phyloP scores from a whole-genome alignment of 1,140 invertebrate species.

The Gryon sp. region DNA sequence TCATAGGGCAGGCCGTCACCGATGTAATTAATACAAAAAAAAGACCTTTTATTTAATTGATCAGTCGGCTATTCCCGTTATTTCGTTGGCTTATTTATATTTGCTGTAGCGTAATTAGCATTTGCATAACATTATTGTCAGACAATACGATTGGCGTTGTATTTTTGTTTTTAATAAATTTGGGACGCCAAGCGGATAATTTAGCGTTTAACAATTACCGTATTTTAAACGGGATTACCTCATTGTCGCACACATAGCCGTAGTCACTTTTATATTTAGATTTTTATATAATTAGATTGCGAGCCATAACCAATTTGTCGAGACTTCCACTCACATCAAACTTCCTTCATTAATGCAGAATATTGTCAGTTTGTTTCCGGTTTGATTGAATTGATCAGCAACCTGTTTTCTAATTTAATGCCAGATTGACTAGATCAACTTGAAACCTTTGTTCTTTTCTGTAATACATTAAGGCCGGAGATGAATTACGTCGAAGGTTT shows the following conservation, averaged over 20 bases:
- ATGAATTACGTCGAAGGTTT: constrained; percentile 10
- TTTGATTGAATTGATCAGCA: constrained; percentile 37
- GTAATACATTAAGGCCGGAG: background rate
- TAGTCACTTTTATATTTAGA: constrained; percentile 41
- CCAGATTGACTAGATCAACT: constrained; percentile 8
- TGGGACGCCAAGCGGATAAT: constrained; percentile 1
- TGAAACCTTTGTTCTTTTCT: constrained; percentile 29
- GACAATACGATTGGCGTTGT: background rate
- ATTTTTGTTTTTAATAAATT: constrained; percentile 8
- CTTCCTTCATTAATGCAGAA: constrained; percentile 44
- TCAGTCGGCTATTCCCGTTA: too few species aligned
- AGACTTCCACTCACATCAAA: constrained; percentile 8
- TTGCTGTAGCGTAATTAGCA: constrained; percentile 12
- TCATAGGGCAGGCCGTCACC: too few species aligned
- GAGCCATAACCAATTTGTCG: constrained; percentile 38
- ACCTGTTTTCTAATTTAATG: constrained; percentile 32
- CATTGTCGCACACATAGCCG: constrained; percentile 23
- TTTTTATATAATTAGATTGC: constrained; percentile 31
- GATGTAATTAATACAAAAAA: too few species aligned
- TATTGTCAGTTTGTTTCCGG: constrained; percentile 30
- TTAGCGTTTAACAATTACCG: constrained; percentile 6
- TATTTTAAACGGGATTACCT: constrained; percentile 4
- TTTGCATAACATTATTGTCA: constrained; percentile 20
- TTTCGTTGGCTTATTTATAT: constrained; percentile 17
- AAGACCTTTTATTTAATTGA: too few species aligned